Evolutionary conservation across 2,797 vertebrate species (phyloP).

Genomic region (Lacerta agilis): DNA sequence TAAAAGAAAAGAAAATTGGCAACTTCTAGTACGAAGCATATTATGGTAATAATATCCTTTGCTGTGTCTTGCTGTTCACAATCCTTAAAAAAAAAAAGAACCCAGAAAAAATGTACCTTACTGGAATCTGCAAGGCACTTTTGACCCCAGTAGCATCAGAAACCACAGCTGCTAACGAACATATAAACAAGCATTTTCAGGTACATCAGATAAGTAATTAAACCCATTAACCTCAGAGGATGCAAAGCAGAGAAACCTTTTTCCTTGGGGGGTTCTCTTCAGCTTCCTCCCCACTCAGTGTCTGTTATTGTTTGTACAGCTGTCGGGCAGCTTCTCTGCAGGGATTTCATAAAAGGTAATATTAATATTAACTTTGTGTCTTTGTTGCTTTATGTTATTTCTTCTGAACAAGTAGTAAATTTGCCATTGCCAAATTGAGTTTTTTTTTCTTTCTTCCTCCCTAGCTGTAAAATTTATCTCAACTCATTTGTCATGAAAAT

Average conservation of each 20-base stretch:
- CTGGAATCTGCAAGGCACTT: conserved; percentile 11
- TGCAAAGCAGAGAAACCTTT: conserved; percentile 45
- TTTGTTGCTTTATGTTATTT: conserved; percentile 68
- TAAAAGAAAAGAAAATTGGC: not conserved
- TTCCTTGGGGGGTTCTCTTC: conserved; percentile 40
- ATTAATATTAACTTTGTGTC: conserved; percentile 75
- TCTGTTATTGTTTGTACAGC: conserved; percentile 45
- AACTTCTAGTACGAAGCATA: not conserved
- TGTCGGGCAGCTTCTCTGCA: conserved; percentile 44
- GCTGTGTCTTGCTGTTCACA: not conserved
- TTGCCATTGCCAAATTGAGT: conserved; percentile 68
- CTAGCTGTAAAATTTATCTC: conserved; percentile 72
- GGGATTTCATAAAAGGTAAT: conserved; percentile 56
- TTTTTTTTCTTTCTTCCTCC: conserved; percentile 48
- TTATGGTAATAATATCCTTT: not conserved
- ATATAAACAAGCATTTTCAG: conserved; percentile 27
- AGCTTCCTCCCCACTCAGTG: not conserved
- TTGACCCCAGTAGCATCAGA: conserved; percentile 11
- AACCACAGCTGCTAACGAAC: conserved; percentile 22
- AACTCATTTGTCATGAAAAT: conserved; percentile 76
- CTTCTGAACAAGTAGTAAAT: conserved; percentile 71
- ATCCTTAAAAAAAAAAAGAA: not conserved
- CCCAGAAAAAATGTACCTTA: conserved; percentile 9
- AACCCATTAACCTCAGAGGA: conserved; percentile 61
- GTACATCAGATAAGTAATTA: conserved; percentile 55